Conservation (phyloP, 2,113 vertebrate species). For the Gallinago media region DNA sequence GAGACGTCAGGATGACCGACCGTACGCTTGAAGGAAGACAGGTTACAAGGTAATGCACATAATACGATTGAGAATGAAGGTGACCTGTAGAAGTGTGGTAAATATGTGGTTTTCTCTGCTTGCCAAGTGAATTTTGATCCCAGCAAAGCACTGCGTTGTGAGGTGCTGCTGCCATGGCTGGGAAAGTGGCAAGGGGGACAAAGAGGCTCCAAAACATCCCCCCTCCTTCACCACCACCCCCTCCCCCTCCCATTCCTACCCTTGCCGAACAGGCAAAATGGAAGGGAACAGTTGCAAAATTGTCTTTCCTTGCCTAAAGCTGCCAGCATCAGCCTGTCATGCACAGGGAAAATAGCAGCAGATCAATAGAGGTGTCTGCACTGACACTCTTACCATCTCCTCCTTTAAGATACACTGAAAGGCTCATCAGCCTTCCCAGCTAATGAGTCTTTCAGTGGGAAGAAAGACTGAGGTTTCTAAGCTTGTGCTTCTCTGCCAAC, state of each 20-base stretch:
- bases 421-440: background rate
- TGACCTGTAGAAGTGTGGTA: conserved; percentile 36
- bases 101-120: conserved; percentile 43
- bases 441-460: background rate
- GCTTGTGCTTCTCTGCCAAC: background rate
- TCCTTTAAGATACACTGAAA: background rate
- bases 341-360: background rate
- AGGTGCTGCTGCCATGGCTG: background rate
- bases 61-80: background rate
- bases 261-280: background rate
- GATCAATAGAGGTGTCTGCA: conserved; percentile 43
- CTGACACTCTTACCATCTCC: background rate
- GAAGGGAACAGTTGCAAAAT: background rate
- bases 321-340: background rate
- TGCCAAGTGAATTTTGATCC: conserved; percentile 49
- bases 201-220: background rate
- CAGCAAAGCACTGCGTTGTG: background rate
- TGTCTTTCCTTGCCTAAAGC: conserved; percentile 3
- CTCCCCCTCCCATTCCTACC: background rate
- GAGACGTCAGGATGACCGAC: background rate
- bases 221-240: too few species aligned
- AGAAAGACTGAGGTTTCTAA: background rate
- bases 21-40: background rate
- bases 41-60: background rate
- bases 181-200: background rate